Conservation (phyloP, 35 echinoderm and acorn worm genomes). For the Nesometra sesokonis region DNA sequence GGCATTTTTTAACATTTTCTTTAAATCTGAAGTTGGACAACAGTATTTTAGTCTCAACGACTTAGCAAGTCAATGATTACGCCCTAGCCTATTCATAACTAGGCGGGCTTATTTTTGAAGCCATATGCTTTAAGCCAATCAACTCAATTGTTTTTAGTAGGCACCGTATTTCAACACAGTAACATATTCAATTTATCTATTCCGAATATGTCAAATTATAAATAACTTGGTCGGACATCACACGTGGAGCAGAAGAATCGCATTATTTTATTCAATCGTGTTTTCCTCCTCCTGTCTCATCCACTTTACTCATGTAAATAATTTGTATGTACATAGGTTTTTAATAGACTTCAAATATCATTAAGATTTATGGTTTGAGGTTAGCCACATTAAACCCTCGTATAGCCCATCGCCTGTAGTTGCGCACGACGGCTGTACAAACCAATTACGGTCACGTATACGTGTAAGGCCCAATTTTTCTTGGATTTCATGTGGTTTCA, state of each 20-base stretch:
- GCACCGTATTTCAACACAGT: too few relatives aligned
- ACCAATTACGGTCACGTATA: conserved; percentile 96
- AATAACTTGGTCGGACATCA: neutral
- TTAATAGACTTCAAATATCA: neutral
- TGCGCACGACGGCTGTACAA: conserved; percentile 92
- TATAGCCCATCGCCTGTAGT: conserved; percentile 87
- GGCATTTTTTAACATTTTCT: too few relatives aligned
- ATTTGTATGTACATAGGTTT: neutral
- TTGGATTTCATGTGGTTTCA: conserved; percentile 98
- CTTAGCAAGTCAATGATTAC: too few relatives aligned
- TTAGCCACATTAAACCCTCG: conserved; percentile 91
- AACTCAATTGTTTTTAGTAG: too few relatives aligned
- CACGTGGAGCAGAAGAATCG: neutral
- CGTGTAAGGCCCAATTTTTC: conserved; percentile 81
- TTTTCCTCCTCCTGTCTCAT: neutral
- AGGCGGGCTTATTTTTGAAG: too few relatives aligned
- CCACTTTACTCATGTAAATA: neutral
- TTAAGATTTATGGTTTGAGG: conserved; percentile 91
- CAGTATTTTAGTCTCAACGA: too few relatives aligned
- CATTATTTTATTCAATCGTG: neutral
- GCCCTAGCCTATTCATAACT: too few relatives aligned
- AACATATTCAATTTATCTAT: too few relatives aligned
- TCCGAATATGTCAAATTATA: neutral
- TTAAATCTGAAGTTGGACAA: too few relatives aligned
- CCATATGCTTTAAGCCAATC: too few relatives aligned